Conservation (phyloP, 2,797 vertebrate genomes). For the Acanthopagrus latus region DNA sequence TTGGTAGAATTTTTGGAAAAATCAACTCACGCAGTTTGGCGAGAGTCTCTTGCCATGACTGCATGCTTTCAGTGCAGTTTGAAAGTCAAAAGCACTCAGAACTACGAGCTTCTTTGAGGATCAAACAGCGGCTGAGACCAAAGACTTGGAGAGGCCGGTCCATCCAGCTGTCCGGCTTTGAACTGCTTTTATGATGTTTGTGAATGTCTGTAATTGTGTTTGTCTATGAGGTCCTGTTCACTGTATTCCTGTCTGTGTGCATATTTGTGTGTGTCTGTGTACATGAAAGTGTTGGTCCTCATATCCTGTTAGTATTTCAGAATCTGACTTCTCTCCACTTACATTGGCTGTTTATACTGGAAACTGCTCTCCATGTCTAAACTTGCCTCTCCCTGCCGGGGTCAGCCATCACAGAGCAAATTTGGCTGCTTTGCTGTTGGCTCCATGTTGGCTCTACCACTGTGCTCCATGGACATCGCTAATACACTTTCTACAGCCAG, state of each 20-base stretch:
- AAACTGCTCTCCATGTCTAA: slow-evolving; percentile 51
- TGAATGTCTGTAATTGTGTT: slow-evolving; percentile 48
- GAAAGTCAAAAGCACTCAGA: slow-evolving; percentile 30
- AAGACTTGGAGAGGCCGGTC: slow-evolving; percentile 35
- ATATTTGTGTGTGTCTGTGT: slow-evolving; percentile 9
- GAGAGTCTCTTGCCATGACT: slow-evolving; percentile 27
- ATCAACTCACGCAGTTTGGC: slow-evolving; percentile 28
- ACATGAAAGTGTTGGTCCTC: slow-evolving; percentile 35
- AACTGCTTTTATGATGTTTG: slow-evolving; percentile 39
- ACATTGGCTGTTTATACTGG: slow-evolving; percentile 62
- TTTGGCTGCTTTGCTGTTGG: slow-evolving; percentile 20
- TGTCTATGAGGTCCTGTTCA: slow-evolving; percentile 36
- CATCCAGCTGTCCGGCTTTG: slow-evolving; percentile 47
- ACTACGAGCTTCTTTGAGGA: slow-evolving; percentile 36
- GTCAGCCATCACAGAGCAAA: slow-evolving; percentile 40
- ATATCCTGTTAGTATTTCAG: slow-evolving; percentile 69
- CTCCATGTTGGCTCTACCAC: slow-evolving; percentile 3
- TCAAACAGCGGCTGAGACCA: slow-evolving; percentile 58
- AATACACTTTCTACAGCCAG: neutral
- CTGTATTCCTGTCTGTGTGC: slow-evolving; percentile 5
- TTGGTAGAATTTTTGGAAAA: slow-evolving; percentile 38
- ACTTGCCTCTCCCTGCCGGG: slow-evolving; percentile 34
- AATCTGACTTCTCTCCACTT: slow-evolving; percentile 44
- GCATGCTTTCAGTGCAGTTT: slow-evolving; percentile 37
- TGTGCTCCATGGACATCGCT: neutral